Evolutionary conservation across 2,888 invertebrate species (phyloP).

Genomic region (Nephrotoma guestfalica): DNA sequence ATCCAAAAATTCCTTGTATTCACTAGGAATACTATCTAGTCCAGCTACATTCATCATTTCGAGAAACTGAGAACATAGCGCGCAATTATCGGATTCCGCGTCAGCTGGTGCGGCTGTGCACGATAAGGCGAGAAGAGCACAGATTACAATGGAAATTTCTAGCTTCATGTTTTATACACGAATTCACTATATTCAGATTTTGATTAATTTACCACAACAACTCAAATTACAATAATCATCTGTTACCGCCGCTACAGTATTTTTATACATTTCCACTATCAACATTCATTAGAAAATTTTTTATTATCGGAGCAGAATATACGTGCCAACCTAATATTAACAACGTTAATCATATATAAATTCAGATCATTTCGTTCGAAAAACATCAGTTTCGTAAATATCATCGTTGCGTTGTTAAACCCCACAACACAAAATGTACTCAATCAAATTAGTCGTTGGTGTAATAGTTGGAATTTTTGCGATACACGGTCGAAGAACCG

Average conservation of each 20-base stretch:
- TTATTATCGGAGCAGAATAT: not conserved
- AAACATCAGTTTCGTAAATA: not conserved
- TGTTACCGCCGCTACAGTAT: not conserved
- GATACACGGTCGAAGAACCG: not conserved
- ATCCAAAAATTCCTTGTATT: not conserved
- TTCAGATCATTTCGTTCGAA: not conserved
- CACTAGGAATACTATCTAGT: not conserved
- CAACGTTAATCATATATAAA: not conserved
- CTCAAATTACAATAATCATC: not conserved
- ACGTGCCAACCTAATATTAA: not conserved
- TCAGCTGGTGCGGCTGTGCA: not conserved
- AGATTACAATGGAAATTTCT: not conserved
- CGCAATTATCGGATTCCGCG: not conserved
- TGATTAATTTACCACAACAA: not conserved
- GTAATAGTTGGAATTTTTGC: not conserved
- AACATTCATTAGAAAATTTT: not conserved
- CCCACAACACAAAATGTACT: not conserved
- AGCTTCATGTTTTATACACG: not conserved
- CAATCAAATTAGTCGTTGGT: not conserved
- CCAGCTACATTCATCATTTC: not conserved
- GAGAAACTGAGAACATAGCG: not conserved
- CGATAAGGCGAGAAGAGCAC: not conserved
- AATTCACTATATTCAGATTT: not conserved
- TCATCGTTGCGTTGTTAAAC: not conserved
- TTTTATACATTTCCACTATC: not conserved